A percentile compares a stretch with the other conserved stretches of the same genome.
phyloP scores from a whole-genome alignment of 2,797 vertebrate species.

The Aphelocoma californica region DNA sequence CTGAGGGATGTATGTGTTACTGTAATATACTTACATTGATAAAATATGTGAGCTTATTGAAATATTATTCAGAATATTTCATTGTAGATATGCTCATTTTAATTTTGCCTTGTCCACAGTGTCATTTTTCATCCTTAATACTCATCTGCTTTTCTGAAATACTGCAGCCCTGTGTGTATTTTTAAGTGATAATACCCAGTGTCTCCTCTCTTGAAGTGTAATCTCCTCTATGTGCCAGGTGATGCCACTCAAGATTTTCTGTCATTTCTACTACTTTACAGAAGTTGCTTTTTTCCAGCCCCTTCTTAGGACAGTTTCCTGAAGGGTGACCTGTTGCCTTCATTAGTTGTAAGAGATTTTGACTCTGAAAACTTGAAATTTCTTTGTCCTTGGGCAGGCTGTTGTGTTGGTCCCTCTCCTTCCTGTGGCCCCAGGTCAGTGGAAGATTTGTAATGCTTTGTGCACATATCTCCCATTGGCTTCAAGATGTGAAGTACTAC shows the following conservation, averaged over 20 bases:
- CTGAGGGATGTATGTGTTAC: background rate
- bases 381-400: background rate
- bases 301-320: background rate
- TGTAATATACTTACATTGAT: background rate
- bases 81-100: background rate
- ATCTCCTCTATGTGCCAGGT: background rate
- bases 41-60: background rate
- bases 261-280: background rate
- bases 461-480: background rate
- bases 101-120: background rate
- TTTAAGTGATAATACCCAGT: background rate
- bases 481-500: background rate
- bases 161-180: background rate
- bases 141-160: background rate
- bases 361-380: background rate
- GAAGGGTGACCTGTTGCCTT: background rate
- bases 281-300: background rate
- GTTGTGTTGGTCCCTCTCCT: background rate
- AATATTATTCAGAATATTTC: background rate
- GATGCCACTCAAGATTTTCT: background rate
- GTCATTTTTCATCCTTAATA: background rate
- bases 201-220: background rate
- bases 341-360: background rate
- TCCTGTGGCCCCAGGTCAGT: background rate
- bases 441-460: background rate